Conservation (phyloP, 2,888 invertebrate genomes). For the Tipula lateralis region DNA sequence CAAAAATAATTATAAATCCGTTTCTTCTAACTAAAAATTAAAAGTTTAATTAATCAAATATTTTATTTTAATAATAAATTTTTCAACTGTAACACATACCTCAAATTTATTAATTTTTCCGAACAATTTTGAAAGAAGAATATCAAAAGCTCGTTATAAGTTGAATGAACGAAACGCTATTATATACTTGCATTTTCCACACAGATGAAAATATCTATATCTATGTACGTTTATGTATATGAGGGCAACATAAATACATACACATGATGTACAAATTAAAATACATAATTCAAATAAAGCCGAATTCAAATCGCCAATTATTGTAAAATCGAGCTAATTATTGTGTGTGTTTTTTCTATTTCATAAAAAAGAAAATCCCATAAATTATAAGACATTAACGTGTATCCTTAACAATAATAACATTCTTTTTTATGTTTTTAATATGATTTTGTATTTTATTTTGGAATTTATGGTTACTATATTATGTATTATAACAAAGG, state of each 20-base stretch:
- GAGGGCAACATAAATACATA: not conserved
- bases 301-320: not conserved
- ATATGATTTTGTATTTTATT: not conserved
- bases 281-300: not conserved
- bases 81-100: not conserved
- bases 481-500: not conserved
- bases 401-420: not conserved
- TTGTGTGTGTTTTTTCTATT: not conserved
- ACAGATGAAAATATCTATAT: not conserved
- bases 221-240: not conserved
- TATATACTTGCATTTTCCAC: not conserved
- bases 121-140: not conserved
- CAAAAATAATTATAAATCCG: not conserved
- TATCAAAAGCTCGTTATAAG: not conserved
- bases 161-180: not conserved
- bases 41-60: not conserved
- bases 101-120: not conserved
- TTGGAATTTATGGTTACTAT: not conserved
- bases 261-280: not conserved
- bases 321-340: not conserved
- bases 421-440: no score
- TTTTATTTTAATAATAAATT: constrained; percentile 7
- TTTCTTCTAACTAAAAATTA: not conserved
- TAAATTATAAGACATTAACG: not conserved
- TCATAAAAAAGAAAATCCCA: not conserved